Evolutionary conservation across 1,140 invertebrate species (phyloP).

Genomic region (Bombus cullumanus): DNA sequence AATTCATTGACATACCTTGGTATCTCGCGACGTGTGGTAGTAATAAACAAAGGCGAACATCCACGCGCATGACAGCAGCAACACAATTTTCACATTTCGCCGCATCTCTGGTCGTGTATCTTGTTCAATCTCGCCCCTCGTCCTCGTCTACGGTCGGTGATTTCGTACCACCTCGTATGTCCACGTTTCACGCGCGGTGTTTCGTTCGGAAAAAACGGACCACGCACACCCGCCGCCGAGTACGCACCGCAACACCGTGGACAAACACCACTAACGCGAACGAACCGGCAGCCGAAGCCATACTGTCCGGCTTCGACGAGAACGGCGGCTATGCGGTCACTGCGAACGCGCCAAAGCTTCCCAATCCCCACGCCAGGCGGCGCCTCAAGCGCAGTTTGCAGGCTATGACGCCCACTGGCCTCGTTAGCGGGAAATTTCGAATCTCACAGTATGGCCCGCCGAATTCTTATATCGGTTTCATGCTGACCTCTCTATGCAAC

Average conservation of each 20-base stretch:
- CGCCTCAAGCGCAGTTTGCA: neutral
- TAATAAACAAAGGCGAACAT: slow-evolving; percentile 85
- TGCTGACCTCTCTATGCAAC: neutral
- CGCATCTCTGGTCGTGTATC: slow-evolving; percentile 77
- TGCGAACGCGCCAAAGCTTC: neutral
- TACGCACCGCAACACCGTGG: slow-evolving; percentile 42
- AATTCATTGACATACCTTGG: slow-evolving; percentile 72
- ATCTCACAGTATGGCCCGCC: neutral
- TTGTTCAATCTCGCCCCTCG: slow-evolving; percentile 27
- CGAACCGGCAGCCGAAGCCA: slow-evolving; percentile 78
- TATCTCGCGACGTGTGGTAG: slow-evolving; percentile 82
- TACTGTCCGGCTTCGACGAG: slow-evolving; percentile 65
- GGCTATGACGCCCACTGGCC: slow-evolving; percentile 2
- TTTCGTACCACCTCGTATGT: neutral
- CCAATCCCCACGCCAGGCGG: slow-evolving; percentile 17
- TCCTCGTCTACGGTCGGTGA: neutral
- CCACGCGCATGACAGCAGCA: slow-evolving; percentile 83
- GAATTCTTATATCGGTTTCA: neutral
- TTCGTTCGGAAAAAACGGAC: slow-evolving; percentile 39
- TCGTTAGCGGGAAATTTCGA: slow-evolving; percentile 33
- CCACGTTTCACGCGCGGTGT: slow-evolving; percentile 10
- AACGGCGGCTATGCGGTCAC: slow-evolving; percentile 17
- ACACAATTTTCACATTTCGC: slow-evolving; percentile 84
- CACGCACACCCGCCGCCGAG: slow-evolving; percentile 62
- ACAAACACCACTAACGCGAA: slow-evolving; percentile 48